These are phyloP conservation scores for Carcharodon carcharias DNA, from an alignment of 2,797 vertebrate species.

Conservation along the genomic window DNA sequence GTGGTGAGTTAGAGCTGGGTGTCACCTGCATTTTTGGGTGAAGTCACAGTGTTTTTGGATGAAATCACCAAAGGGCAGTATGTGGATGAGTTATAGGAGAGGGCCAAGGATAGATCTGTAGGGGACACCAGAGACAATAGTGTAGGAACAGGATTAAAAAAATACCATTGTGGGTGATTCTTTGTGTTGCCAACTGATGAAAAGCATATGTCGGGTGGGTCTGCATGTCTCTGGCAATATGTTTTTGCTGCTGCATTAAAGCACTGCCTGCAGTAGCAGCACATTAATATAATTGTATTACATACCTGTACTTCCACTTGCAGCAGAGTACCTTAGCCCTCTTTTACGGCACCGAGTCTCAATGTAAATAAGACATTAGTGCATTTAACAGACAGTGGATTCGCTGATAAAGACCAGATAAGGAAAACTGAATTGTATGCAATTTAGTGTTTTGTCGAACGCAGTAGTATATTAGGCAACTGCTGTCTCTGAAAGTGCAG, in stretches of 20 bases:
- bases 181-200: background rate
- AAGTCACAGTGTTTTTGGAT: background rate
- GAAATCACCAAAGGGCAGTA: background rate
- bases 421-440: slow-evolving; percentile 27
- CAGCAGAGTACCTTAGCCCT: background rate
- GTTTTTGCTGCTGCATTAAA: background rate
- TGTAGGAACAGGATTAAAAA: background rate
- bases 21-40: too few species aligned
- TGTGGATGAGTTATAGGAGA: background rate
- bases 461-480: background rate
- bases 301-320: background rate
- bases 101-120: background rate
- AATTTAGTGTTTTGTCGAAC: background rate
- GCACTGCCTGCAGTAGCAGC: background rate
- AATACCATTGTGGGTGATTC: background rate
- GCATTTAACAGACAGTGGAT: background rate
- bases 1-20: background rate
- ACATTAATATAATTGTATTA: background rate
- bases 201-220: background rate
- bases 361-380: background rate
- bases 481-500: slow-evolving; percentile 22
- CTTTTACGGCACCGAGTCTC: background rate
- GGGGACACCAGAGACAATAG: background rate
- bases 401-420: slow-evolving; percentile 16
- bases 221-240: background rate